phyloP scores from a whole-genome alignment of 2,113 vertebrate genomes.

The Otocyon megalotis region DNA sequence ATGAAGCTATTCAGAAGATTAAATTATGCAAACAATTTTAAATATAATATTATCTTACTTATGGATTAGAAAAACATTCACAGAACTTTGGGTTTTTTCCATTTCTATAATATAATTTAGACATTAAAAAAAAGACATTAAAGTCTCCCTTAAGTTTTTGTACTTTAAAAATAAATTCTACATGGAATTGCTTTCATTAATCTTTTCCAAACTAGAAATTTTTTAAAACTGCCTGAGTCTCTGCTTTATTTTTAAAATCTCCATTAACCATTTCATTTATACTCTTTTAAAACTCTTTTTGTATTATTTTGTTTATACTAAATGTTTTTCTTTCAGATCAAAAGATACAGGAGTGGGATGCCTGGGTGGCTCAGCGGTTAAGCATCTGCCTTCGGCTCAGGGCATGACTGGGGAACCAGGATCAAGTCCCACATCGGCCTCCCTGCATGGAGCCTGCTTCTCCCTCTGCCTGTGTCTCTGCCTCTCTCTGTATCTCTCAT shows the following conservation, averaged over 20 bases:
- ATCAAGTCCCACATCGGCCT: too few species aligned
- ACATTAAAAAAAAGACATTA: not conserved
- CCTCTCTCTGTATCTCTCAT: too few species aligned
- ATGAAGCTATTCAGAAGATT: not conserved
- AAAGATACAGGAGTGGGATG: not conserved
- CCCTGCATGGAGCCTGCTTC: too few species aligned
- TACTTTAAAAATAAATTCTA: not conserved
- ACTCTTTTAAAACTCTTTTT: not conserved
- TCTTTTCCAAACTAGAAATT: not conserved
- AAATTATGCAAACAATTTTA: conserved; percentile 1
- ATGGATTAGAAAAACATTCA: not conserved
- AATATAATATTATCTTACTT: not conserved
- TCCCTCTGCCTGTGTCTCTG: too few species aligned
- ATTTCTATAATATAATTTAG: conserved; percentile 19
- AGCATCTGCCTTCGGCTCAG: too few species aligned
- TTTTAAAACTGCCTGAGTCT: not conserved
- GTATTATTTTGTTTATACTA: conserved; percentile 15
- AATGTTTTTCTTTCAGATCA: conserved; percentile 33
- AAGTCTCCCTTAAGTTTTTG: conserved; percentile 4
- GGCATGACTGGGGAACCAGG: too few species aligned
- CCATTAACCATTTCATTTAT: conserved; percentile 7
- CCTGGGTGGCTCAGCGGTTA: too few species aligned
- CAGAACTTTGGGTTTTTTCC: not conserved
- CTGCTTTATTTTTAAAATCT: conserved; percentile 46
- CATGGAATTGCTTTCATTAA: not conserved